phyloP scores from a whole-genome alignment of 1,140 invertebrate genomes.

The Drosophila subpulchrella region DNA sequence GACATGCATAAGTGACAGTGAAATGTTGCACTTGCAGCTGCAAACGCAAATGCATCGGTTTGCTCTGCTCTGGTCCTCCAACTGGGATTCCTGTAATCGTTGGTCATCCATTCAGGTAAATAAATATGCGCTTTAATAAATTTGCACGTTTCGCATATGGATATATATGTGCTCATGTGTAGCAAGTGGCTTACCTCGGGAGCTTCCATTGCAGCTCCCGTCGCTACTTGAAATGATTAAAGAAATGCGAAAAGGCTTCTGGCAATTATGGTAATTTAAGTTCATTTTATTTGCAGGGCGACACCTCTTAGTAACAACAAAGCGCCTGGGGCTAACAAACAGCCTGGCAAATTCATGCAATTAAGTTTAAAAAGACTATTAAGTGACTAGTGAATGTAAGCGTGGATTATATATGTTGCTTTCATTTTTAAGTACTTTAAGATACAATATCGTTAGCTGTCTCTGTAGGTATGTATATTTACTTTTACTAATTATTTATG shows the following conservation, averaged over 20 bases:
- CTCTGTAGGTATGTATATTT: too few relatives aligned
- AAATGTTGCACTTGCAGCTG: constrained; percentile 63
- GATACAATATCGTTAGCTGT: neutral
- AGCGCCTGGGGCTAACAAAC: neutral
- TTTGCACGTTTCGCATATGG: constrained; percentile 15
- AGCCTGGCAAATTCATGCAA: neutral
- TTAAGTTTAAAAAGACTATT: neutral
- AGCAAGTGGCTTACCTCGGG: constrained; percentile 19
- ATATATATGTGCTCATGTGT: neutral
- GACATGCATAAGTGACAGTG: constrained; percentile 77
- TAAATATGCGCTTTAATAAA: constrained; percentile 35
- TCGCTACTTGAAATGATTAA: constrained; percentile 7
- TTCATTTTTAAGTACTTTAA: too few relatives aligned
- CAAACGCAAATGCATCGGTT: constrained; percentile 31
- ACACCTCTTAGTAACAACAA: neutral
- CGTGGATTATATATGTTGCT: too few relatives aligned
- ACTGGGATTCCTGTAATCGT: constrained; percentile 41
- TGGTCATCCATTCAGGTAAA: constrained; percentile 56
- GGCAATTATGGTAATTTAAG: constrained; percentile 17
- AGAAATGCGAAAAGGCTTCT: constrained; percentile 10
- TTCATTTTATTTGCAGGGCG: constrained; percentile 19
- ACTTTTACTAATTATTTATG: too few relatives aligned
- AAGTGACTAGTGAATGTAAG: too few relatives aligned
- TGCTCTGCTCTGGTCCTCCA: constrained; percentile 11
- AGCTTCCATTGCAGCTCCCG: constrained; percentile 4